A percentile compares a stretch with the other conserved stretches of the same genome.
Conservation (phyloP, 2,797 vertebrate species). For the Poecilia wingei region DNA sequence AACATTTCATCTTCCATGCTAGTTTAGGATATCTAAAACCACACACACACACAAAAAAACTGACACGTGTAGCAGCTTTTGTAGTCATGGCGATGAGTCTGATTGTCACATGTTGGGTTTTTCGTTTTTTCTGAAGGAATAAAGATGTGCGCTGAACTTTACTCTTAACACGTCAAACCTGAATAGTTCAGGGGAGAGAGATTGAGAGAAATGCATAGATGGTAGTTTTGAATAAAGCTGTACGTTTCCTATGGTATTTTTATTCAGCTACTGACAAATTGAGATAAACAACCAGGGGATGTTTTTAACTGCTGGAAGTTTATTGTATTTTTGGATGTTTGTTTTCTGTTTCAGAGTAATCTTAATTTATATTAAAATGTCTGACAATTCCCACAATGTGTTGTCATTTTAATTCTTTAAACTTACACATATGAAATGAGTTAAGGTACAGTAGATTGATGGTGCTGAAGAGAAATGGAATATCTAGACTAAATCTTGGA, state of each 20-base stretch:
- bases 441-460: not conserved
- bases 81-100: slow-evolving; percentile 14
- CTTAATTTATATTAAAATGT: slow-evolving; percentile 86
- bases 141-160: slow-evolving; percentile 12
- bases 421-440: not conserved
- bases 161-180: slow-evolving; percentile 1
- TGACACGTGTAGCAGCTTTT: slow-evolving; percentile 45
- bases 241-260: slow-evolving; percentile 78
- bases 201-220: slow-evolving; percentile 26
- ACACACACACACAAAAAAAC: slow-evolving; percentile 2
- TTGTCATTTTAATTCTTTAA: not conserved
- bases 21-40: slow-evolving; percentile 43
- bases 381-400: slow-evolving; percentile 53
- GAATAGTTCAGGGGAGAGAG: slow-evolving; percentile 10
- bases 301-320: slow-evolving; percentile 80
- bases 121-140: slow-evolving; percentile 25
- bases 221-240: slow-evolving; percentile 61
- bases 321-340: slow-evolving; percentile 79
- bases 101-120: slow-evolving; percentile 26
- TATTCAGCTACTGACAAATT: slow-evolving; percentile 75
- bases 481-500: not conserved
- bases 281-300: slow-evolving; percentile 68
- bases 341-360: slow-evolving; percentile 72
- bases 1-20: slow-evolving; percentile 42
- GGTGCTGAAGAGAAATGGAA: too few species aligned